Base-by-base conservation (phyloP, 1,140 invertebrate genomes). In the Carposina sasakii region DNA sequence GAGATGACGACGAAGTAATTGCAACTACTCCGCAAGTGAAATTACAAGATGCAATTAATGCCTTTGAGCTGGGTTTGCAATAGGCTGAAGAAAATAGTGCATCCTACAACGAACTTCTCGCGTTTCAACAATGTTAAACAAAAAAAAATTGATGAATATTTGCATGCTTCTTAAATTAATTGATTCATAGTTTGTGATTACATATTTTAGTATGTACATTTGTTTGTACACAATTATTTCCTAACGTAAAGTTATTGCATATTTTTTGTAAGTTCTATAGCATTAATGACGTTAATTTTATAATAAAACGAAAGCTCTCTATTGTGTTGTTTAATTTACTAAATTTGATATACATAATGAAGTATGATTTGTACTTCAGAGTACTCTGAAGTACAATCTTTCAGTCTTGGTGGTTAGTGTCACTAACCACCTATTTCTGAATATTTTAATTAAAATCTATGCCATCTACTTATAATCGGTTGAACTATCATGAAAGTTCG, bases 51-150 rank as follows among this genome's bases (percentile, higher is more conserved):
- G 57, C 60, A 56, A 44, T 65, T 53, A 69, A 65, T 45, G 53
- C 63, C 10, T 71, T 71, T 64, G 63, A 71, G 53, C 54, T 68
- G 31, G 48, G 65, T 65, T 62, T 71, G 30, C 57, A 71, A 67
- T 71, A 64, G 62, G 68, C 61, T 68, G 66, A 71, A 68, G 64
- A 66, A 31, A 70, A 71, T 62, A 60, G 58, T 60, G 19, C 46
- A 57, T 61, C 61, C 48, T 57, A 58, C 59, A 67, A 65, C 52
- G 65, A 74, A 63, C 58, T 70, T 60, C 37, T 68, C 54, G 60
- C 54, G 49, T 58, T 66, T 34, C 30, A 67, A 61, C 50, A 61
- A 66, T 36, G 8, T 65, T 53, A 65, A 62, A 58, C 53, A 63
- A 66, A 66, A 63, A n/a, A 60, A 60, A 67, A 54, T 0, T 54